Base-by-base conservation (phyloP, 1,140 invertebrate species). In the Epicauta chinensis region DNA sequence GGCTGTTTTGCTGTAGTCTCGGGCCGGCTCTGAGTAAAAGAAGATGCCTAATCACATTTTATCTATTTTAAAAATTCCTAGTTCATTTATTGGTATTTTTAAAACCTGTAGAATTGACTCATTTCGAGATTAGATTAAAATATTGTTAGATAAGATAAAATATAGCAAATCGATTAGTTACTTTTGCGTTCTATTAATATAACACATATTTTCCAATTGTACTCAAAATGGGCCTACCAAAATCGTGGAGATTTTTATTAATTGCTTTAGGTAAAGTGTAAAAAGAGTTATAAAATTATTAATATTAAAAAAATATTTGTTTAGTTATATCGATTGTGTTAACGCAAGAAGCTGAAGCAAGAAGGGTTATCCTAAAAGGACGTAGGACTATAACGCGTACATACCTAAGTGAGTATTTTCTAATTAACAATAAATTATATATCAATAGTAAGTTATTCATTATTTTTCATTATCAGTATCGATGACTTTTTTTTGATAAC, bases 351-450 rank as follows among this genome's bases (percentile, higher is more conserved):
- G 75, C 76, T 16, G 85, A 89, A 69, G 85, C 77, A 10, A 77
- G 85, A 67, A 77, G 86, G 59, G 87, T 83, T 69, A 84, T 89
- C 12, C 72, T 87, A 29, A 73, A 80, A 52, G 85, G 85, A 43
- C 74, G 85, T 52, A 81, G 82, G 70, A 80, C 83, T 6, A 77
- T 89, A 58, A 88, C 80, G 1, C 78, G 85, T 41, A 78, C 76
- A 57, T 87, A 88, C 65, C 83, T 84, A 54, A 77, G 86, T 89
- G 77, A 86, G 84, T 76, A 58, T 47, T 42, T n/a, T 2, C 6
- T 16, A 47, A 16, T 36, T 36, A 12, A 6, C 7, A 15, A 34
- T 36, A 16, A 36, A 47, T 36, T 47, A 13, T 47, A 11, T 10
- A 16, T 38, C 35, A 17, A 13, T 40, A 12, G 39, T 42, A 16